Conservation (phyloP, 2,797 vertebrate species). For the Poecilia gillii region DNA sequence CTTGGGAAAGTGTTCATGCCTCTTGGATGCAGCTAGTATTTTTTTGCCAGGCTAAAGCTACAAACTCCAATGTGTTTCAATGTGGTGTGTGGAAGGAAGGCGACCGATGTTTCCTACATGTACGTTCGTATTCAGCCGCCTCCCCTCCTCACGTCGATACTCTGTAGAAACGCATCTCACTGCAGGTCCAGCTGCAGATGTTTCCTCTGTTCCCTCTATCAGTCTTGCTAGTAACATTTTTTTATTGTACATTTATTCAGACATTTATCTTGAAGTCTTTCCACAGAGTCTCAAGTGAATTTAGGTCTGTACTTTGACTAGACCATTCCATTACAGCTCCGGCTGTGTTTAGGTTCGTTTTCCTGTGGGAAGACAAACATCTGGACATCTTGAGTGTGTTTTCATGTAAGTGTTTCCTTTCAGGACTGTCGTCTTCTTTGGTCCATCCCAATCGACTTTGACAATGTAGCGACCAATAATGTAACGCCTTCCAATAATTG, state of each 20-base stretch:
- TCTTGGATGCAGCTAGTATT: not conserved
- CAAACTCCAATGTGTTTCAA: not conserved
- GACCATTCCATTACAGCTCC: not conserved
- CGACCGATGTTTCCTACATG: not conserved
- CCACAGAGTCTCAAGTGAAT: not conserved
- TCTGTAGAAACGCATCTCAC: not conserved
- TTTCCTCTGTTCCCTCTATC: not conserved
- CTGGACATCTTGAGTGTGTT: not conserved
- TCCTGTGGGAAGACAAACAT: not conserved
- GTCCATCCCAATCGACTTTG: not conserved
- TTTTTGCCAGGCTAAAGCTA: not conserved
- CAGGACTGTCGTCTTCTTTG: not conserved
- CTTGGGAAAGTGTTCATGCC: not conserved
- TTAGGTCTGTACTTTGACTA: not conserved
- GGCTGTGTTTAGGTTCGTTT: not conserved
- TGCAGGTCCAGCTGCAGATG: not conserved
- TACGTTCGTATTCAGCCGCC: not conserved
- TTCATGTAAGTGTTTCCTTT: not conserved
- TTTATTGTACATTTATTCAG: not conserved
- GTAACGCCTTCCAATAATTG: not conserved
- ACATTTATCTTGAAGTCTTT: not conserved
- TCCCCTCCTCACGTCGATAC: not conserved
- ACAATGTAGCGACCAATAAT: not conserved
- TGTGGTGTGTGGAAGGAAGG: no score
- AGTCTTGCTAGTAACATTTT: not conserved